These are phyloP conservation scores for Camelus dromedarius DNA, from an alignment of 2,113 vertebrate genomes.

Conservation along the genomic window DNA sequence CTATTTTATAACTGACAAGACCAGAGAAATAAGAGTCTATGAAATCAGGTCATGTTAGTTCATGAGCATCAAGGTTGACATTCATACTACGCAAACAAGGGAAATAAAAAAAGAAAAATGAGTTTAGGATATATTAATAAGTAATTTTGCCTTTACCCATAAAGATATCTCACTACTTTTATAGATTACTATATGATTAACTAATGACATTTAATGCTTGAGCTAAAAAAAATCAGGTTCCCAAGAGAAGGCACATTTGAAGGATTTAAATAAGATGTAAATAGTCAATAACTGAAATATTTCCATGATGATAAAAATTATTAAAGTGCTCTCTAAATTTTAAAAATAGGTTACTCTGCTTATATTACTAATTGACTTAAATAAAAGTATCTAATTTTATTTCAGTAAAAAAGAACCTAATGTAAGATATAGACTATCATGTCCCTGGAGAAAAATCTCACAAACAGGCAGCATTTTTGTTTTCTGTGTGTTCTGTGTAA, in stretches of 20 bases:
- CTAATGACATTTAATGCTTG: slow-evolving; percentile 71
- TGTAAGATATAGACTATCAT: slow-evolving; percentile 40
- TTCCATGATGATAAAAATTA: slow-evolving; percentile 63
- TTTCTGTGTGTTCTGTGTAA: slow-evolving; percentile 55
- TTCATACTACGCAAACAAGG: slow-evolving; percentile 57
- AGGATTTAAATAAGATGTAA: slow-evolving; percentile 16
- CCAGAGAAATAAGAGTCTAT: slow-evolving; percentile 37
- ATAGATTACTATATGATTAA: slow-evolving; percentile 43
- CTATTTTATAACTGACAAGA: neutral
- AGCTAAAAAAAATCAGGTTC: slow-evolving; percentile 49
- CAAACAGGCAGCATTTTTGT: neutral
- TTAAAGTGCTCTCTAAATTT: slow-evolving; percentile 66
- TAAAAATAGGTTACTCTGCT: slow-evolving; percentile 31
- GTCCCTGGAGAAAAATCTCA: slow-evolving; percentile 4
- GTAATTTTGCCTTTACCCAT: slow-evolving; percentile 56
- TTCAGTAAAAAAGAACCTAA: slow-evolving; percentile 55
- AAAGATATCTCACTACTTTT: slow-evolving; percentile 57
- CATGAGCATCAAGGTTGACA: slow-evolving; percentile 51
- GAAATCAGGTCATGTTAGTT: neutral
- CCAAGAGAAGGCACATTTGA: neutral
- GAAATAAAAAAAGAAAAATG: slow-evolving; percentile 52
- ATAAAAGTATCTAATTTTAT: slow-evolving; percentile 73
- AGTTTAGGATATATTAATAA: slow-evolving; percentile 69
- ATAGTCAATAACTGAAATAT: slow-evolving; percentile 66
- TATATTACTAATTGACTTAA: slow-evolving; percentile 55